phyloP scores from a whole-genome alignment of 2,888 invertebrate genomes.

The Blastobasis adustella region DNA sequence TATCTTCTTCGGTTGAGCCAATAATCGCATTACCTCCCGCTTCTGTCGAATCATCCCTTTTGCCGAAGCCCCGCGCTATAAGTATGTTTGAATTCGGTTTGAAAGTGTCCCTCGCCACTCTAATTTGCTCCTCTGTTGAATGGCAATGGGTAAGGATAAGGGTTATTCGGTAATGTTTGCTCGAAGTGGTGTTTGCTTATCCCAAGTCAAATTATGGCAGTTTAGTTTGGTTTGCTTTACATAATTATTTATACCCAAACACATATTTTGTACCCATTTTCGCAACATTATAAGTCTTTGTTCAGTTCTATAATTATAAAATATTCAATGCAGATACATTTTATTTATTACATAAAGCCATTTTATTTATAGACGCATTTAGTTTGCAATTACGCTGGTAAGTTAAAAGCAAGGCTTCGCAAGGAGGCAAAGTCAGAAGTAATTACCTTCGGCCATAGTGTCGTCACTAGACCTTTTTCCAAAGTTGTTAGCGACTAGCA shows the following conservation, averaged over 20 bases:
- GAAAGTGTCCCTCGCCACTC: slow-evolving; percentile 50
- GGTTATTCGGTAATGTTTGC: no score
- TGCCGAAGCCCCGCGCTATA: slow-evolving; percentile 60
- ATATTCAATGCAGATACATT: background rate
- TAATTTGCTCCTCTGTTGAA: slow-evolving; percentile 60
- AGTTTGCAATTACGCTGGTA: background rate
- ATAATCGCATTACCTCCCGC: slow-evolving; percentile 11
- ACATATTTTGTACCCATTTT: background rate
- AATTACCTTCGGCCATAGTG: slow-evolving; percentile 52
- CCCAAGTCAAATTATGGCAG: no score
- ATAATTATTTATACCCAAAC: background rate
- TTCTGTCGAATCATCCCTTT: slow-evolving; percentile 19
- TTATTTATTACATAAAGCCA: background rate
- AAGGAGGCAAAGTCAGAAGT: background rate
- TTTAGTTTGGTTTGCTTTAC: no score
- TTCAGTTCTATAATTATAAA: background rate
- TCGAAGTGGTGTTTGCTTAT: no score
- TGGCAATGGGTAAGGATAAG: background rate
- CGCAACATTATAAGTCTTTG: background rate
- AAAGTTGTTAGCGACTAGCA: slow-evolving; percentile 53
- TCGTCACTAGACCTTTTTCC: slow-evolving; percentile 57
- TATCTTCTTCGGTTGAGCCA: slow-evolving; percentile 2
- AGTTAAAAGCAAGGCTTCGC: background rate
- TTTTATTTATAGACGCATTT: background rate
- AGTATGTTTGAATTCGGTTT: slow-evolving; percentile 55